phyloP scores from a whole-genome alignment of 1,140 invertebrate species.

The Portunus trituberculatus region DNA sequence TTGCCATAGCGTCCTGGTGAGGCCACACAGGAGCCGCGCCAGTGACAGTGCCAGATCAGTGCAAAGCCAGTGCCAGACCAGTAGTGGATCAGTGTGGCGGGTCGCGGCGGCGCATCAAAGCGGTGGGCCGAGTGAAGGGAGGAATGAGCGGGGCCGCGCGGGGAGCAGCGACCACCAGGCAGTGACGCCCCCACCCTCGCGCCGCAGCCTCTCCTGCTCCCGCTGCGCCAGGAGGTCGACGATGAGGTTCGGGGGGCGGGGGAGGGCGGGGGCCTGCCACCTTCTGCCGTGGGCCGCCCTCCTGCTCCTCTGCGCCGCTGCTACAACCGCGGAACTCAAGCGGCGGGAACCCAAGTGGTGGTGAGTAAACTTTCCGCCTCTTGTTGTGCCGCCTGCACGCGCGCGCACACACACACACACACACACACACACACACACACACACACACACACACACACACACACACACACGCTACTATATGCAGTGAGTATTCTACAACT shows the following conservation, averaged over 20 bases:
- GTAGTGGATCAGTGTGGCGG: neutral
- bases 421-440: too few species aligned
- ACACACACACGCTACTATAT: too few species aligned
- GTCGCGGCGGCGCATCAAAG: neutral
- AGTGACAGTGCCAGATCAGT: too few species aligned
- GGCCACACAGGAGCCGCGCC: too few species aligned
- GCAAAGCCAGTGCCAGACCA: neutral
- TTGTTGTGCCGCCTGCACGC: neutral
- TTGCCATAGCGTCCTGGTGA: too few species aligned
- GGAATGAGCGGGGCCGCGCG: neutral
- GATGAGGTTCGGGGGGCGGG: conserved; percentile 59
- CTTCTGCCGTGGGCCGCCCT: conserved; percentile 35
- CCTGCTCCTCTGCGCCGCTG: conserved; percentile 36
- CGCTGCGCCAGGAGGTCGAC: conserved; percentile 28
- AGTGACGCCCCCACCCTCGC: neutral
- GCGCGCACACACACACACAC: too few species aligned
- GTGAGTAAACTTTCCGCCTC: conserved; percentile 35
- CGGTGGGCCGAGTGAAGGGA: neutral
- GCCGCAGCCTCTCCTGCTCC: neutral
- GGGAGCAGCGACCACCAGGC: neutral
- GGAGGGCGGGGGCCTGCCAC: conserved; percentile 40
- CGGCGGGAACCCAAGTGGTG: conserved; percentile 59
- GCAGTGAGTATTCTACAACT: too few species aligned
- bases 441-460: neutral
- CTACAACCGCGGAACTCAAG: neutral